A percentile compares a stretch with the other conserved stretches of the same genome.
Conservation (phyloP, 1,140 invertebrate genomes). For the Sminthurinus signatus region DNA sequence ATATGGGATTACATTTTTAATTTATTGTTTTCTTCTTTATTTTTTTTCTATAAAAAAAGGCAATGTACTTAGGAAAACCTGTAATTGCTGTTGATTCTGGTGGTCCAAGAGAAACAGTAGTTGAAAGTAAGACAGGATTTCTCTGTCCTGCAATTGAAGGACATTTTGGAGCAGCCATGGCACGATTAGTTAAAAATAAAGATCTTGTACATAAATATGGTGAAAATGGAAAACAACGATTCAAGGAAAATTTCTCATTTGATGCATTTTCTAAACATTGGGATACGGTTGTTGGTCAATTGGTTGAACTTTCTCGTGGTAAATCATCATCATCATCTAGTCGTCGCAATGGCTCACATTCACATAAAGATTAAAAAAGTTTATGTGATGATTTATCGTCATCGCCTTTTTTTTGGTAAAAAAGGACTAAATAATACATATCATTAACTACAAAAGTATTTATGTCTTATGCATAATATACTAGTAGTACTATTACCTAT, state of each 20-base stretch:
- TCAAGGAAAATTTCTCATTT: conserved; percentile 72
- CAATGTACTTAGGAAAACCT: conserved; percentile 88
- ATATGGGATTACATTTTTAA: too few species aligned
- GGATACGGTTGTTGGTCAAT: conserved; percentile 18
- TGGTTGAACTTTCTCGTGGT: background rate
- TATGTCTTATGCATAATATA: too few species aligned
- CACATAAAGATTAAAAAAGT: background rate
- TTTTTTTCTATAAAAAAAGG: too few species aligned
- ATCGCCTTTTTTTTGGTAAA: too few species aligned
- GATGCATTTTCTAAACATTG: conserved; percentile 56
- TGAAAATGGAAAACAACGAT: conserved; percentile 59
- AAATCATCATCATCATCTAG: too few species aligned
- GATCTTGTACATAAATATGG: conserved; percentile 59
- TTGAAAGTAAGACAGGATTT: conserved; percentile 81
- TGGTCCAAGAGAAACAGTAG: conserved; percentile 89
- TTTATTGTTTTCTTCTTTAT: background rate
- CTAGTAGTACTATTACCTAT: too few species aligned
- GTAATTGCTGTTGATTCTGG: conserved; percentile 94
- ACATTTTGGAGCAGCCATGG: conserved; percentile 73
- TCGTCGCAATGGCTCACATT: too few species aligned
- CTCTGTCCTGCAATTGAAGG: conserved; percentile 63
- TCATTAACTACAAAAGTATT: too few species aligned
- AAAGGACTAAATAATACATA: too few species aligned
- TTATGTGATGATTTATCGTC: too few species aligned
- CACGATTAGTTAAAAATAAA: conserved; percentile 54